phyloP scores from a whole-genome alignment of 2,888 invertebrate genomes.

The Plutella xylostella region DNA sequence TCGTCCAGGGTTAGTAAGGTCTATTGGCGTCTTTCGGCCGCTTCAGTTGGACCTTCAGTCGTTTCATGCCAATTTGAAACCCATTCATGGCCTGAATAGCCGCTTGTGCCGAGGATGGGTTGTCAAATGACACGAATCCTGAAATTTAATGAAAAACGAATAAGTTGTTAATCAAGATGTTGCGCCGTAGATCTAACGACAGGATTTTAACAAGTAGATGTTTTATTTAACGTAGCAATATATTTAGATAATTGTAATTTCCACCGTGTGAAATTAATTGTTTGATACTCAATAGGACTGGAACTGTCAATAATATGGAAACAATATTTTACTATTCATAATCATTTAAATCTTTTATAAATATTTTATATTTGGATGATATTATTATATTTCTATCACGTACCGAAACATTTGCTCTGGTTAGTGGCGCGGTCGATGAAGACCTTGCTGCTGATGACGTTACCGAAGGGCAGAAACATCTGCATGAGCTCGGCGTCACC shows the following conservation, averaged over 20 bases:
- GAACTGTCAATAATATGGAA: too few species aligned
- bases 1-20: conserved; percentile 89
- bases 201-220: too few species aligned
- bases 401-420: conserved; percentile 99
- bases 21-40: conserved; percentile 98
- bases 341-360: too few species aligned
- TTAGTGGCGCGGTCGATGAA: conserved; percentile 99
- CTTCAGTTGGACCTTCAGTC: conserved; percentile 99
- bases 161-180: too few species aligned
- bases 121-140: conserved; percentile 99
- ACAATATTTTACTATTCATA: too few species aligned
- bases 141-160: too few species aligned
- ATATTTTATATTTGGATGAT: background rate
- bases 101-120: conserved; percentile 96
- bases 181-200: too few species aligned
- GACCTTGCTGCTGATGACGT: conserved; percentile 99
- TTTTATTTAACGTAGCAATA: too few species aligned
- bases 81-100: conserved; percentile 99
- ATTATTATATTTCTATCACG: conserved; percentile 41
- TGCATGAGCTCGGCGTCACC: conserved; percentile 99
- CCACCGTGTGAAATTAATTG: too few species aligned
- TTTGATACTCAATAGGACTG: too few species aligned
- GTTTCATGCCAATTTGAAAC: conserved; percentile 99
- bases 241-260: too few species aligned
- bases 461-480: conserved; percentile 99